Percentiles rank a stretch among this genome's conserved stretches.
Conservation (phyloP, 2,797 vertebrate species). For the Diglossa cyanea region DNA sequence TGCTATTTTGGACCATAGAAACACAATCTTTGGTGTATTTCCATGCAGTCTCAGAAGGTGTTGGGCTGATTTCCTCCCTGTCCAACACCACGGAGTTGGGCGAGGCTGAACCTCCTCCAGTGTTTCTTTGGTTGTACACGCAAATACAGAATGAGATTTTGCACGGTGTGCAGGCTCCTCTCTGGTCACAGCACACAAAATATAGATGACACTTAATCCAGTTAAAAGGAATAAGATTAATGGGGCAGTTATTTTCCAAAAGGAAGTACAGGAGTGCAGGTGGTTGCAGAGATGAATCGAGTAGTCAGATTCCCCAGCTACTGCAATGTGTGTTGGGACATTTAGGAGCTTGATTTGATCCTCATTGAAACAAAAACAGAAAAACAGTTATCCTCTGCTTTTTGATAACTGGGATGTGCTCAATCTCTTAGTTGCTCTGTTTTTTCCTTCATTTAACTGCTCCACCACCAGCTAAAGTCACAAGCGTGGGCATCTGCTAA, state of each 20-base stretch:
- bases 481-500: fast-evolving
- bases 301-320: not conserved
- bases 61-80: not conserved
- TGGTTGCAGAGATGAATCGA: fast-evolving
- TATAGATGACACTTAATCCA: not conserved
- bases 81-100: fast-evolving
- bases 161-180: not conserved
- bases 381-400: not conserved
- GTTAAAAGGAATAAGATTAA: not conserved
- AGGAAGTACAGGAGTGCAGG: not conserved
- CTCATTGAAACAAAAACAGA: not conserved
- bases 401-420: not conserved
- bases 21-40: not conserved
- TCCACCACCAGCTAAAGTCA: not conserved
- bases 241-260: not conserved
- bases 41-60: not conserved
- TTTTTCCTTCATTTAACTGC: not conserved
- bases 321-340: not conserved
- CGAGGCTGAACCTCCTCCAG: not conserved
- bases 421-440: not conserved
- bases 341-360: not conserved
- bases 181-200: not conserved
- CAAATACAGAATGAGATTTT: not conserved
- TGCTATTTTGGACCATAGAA: not conserved
- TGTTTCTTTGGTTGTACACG: not conserved